Conservation (phyloP, 1,140 invertebrate genomes). For the Panulirus ornatus region DNA sequence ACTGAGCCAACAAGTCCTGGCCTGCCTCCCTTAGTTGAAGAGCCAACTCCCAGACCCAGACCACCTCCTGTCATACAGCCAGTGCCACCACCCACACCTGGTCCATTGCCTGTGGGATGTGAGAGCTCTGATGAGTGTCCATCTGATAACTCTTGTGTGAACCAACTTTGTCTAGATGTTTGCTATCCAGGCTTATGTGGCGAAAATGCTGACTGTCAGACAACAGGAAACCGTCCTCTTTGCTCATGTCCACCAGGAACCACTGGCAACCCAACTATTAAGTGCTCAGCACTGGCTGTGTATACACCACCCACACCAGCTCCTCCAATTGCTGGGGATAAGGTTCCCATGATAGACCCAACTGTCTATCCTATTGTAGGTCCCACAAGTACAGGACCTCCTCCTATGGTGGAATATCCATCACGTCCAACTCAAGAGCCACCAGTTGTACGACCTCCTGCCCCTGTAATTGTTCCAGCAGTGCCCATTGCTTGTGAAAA, state of each 20-base stretch:
- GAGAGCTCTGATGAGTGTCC: conserved; percentile 73
- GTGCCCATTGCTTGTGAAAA: conserved; percentile 18
- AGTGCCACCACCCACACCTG: conserved; percentile 32
- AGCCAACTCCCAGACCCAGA: conserved; percentile 13
- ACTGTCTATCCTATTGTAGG: conserved; percentile 2
- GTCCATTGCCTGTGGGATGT: conserved; percentile 63
- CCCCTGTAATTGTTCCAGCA: conserved; percentile 23
- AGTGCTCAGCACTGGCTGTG: conserved; percentile 80
- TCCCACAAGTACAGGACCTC: conserved; percentile 22
- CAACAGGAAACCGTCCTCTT: conserved; percentile 86
- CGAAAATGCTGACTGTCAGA: conserved; percentile 78
- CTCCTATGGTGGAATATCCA: conserved; percentile 48
- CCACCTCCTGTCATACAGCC: conserved; percentile 30
- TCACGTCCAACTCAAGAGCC: conserved; percentile 36
- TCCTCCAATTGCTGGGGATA: conserved; percentile 83
- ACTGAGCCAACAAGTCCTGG: conserved; percentile 27
- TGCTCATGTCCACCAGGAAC: conserved; percentile 88
- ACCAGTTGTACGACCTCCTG: conserved; percentile 34
- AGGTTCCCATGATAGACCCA: conserved; percentile 1
- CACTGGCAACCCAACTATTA: conserved; percentile 87
- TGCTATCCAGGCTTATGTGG: conserved; percentile 76
- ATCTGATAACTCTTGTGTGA: conserved; percentile 76
- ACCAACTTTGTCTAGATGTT: conserved; percentile 77
- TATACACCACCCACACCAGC: conserved; percentile 76
- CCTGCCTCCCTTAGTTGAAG: conserved; percentile 22